Base-by-base conservation (phyloP, 2,797 vertebrate species). In the Kryptolebias ocellatus region DNA sequence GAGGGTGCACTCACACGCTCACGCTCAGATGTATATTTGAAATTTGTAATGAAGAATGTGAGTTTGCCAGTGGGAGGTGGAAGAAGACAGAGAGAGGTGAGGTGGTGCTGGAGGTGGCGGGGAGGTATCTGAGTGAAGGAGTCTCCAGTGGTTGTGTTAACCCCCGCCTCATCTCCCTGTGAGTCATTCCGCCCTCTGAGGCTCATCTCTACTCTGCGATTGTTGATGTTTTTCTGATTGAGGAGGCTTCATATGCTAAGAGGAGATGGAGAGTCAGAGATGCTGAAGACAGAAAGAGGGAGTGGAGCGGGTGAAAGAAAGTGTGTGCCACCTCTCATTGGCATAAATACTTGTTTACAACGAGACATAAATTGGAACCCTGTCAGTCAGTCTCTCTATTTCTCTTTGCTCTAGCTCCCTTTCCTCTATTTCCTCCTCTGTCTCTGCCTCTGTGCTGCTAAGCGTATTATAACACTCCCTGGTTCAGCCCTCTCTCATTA, bases 401-500 rank as follows among this genome's bases (percentile, higher is more conserved):
- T 84, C 83, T 77, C 76, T 90, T 78, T 76, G 74, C 79, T 83
- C 77, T 84, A 84, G 80, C 87, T 88, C 78, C 60, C 81, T 72
- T 39, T 72, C 74, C 79, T 85, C 81, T 77, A 59, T 80, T 84
- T 80, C 79, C 74, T 64, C 74, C 62, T 64, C 74, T 73, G 66
- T 70, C 70, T 83, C 73, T 88, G 74, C 85, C 84, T 87, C 83
- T 82, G 83, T 89, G 86, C 85, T 86, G 81, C 87, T 91, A 89
- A 91, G 88, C 86, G 75, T 90, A 91, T 90, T 93, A 92, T 90
- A 92, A 91, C 91, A 89, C 89, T 92, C 92, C 85, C 86, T 84
- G 90, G 90, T 93, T 94, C 92, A 93, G 90, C 92, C 92, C 92
- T 90, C 91, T 90, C 92, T 94, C 93, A 93, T 94, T 93, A 93